Base-by-base conservation (phyloP, 1,140 invertebrate genomes). In the Sarcophaga peregrina region DNA sequence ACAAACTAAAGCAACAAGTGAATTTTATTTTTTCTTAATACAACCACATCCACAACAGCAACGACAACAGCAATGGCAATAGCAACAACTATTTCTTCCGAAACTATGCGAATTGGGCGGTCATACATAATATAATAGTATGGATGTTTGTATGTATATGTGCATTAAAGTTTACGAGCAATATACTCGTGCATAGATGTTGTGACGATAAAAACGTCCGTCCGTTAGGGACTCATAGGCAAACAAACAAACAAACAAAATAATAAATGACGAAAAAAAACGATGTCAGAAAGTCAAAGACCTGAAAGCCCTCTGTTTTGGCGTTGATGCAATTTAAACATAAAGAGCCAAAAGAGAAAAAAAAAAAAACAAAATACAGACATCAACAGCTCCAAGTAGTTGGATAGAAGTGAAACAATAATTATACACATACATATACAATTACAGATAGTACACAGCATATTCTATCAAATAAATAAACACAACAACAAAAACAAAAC, bases 241-340 rank as follows among this genome's bases (percentile, higher is more conserved):
- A 68, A 68, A 68, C 20, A 62, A n/a, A 62, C 13, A 68, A 58
- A 58, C 13, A 58, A n/a, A 15, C 11, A 58, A 6, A n/a, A 15
- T 6, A 58, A 58, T 15, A 58, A 58, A 58, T 15, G 54, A 58
- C 13, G 13, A 8, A 68, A 68, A 68, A 37, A 37, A 68, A 68
- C 62, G 62, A 68, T 68, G 62, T 68, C 62, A 68, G 62, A 68
- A n/a, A 68, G 62, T 68, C 62, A 68, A 68, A 68, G 62, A 68
- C 62, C 62, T 68, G n/a, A 68, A 68, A 68, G 62, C 62, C 62
- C 62, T 68, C 62, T 20, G 62, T 20, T 37, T 20, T 68, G 62
- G 17, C 17, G n/a, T 68, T 20, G 62, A 20, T 68, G 62, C 62
- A 68, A 68, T n/a, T 68, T 7, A 68, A 37, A 37, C 25, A 37